Base-by-base conservation (phyloP, 2,888 invertebrate genomes). In the Perithous albicinctus region DNA sequence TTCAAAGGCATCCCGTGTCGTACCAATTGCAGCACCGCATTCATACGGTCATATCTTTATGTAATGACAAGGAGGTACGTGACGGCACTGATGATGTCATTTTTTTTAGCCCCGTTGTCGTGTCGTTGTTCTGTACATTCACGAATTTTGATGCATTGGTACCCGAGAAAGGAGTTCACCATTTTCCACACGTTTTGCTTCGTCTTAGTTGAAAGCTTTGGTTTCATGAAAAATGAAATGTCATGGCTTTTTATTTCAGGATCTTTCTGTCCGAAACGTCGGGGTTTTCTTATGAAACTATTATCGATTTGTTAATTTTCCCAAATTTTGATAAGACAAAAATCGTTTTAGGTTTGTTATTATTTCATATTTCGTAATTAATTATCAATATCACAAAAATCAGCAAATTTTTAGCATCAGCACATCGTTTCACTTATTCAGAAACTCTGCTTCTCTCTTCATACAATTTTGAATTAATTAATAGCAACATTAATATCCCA, bases 11-110 rank as follows among this genome's bases (percentile, higher is more conserved):
- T 46, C 61, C 48, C 41, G 59, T 15, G 32, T 56, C 32, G 29
- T 32, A 29, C 12, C 10, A 32, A 15, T 32, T 18, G 8, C 59
- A 4, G 56, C 7, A 56, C 23, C 29, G 32, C 29, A 59, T 59
- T 56, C 56, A 35, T 32, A 59, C 32, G 59, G 8, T 35, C 15
- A 32, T 32, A 32, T 59, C 59, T 59, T 59, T 59, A 32, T 59
- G 59, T 7, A 59, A 32, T 32, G 59, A 59, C 59, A 59, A 32
- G 56, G 59, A 59, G 32, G 3, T 32, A 26, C 54, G 23, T 5
- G 12, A 26, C 15, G 32, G 59, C 15, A 15, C 8, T 5, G 29
- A 7, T 59, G 35, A 6, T 32, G 18, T 32, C 15, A 32, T 35
- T 59, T 32, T 29, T 29, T 56, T 56, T 29, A 15, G n/a, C 6